These are phyloP conservation scores for Cremastinae sp. DNA, from an alignment of 2,888 invertebrate genomes.

Conservation along the genomic window DNA sequence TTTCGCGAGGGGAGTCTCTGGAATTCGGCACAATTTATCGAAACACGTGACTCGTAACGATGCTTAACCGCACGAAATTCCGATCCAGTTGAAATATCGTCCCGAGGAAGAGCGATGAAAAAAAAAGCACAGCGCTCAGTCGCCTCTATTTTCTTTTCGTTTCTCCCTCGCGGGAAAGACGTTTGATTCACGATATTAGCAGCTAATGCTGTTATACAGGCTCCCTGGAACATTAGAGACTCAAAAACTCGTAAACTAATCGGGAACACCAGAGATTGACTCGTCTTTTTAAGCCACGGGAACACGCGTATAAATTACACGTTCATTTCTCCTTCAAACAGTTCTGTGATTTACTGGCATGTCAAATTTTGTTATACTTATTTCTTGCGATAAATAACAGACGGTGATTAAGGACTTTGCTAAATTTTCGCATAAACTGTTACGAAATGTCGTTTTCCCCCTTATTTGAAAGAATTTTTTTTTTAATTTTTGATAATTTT, in stretches of 20 bases:
- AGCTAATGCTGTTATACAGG: not conserved
- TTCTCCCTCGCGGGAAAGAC: not conserved
- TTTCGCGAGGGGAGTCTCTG: not conserved
- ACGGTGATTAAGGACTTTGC: not conserved
- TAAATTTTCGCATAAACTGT: not conserved
- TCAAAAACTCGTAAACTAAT: constrained; percentile 34
- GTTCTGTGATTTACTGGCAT: not conserved
- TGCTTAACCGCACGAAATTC: constrained; percentile 36
- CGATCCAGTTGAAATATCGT: constrained; percentile 36
- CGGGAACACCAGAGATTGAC: constrained; percentile 11
- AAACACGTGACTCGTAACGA: constrained; percentile 10
- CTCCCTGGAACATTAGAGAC: constrained; percentile 10
- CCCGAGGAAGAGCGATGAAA: not conserved
- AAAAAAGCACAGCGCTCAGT: not conserved
- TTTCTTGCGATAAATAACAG: not conserved
- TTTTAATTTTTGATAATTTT: not conserved
- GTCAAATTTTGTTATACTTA: constrained; percentile 9
- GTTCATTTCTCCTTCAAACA: not conserved
- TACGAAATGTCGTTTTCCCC: not conserved
- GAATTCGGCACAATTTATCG: constrained; percentile 27
- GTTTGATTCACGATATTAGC: not conserved
- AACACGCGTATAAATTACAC: not conserved
- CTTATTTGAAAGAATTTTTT: not conserved
- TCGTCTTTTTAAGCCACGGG: constrained; percentile 13
- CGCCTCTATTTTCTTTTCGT: constrained; percentile 5